Percentiles rank a stretch among this genome's conserved stretches.
Evolutionary conservation across 64 coral and sea anemone genomes (phyloP).

Genomic region (Platygyra sinensis): DNA sequence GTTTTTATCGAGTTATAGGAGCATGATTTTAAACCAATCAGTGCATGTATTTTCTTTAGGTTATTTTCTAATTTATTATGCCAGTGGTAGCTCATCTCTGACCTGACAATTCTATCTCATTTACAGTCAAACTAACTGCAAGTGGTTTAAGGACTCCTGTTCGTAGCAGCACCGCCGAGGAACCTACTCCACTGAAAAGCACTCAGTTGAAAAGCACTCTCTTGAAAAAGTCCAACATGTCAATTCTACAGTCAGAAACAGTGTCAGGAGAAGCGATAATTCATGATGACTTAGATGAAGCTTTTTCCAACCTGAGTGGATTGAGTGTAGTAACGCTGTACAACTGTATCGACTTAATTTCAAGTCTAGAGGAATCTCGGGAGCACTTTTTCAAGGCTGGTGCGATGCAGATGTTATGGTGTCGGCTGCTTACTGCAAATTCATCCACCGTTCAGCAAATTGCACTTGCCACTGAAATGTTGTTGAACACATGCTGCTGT

Average conservation of each 20-base stretch:
- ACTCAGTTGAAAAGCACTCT: background rate
- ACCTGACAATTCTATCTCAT: background rate
- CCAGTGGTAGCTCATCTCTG: too few relatives aligned
- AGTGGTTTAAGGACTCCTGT: conserved; percentile 40
- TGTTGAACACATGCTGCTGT: conserved; percentile 73
- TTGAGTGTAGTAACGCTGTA: conserved; percentile 80
- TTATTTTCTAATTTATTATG: too few relatives aligned
- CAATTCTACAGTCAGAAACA: background rate
- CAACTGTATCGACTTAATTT: conserved; percentile 76
- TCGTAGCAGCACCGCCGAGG: background rate
- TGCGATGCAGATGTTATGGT: conserved; percentile 76
- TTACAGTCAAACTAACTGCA: conserved; percentile 56
- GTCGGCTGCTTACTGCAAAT: conserved; percentile 76
- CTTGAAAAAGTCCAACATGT: background rate
- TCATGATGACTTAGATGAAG: conserved; percentile 91
- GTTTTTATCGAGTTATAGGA: too few relatives aligned
- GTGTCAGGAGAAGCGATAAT: conserved; percentile 48
- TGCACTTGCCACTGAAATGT: conserved; percentile 75
- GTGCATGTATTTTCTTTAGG: background rate
- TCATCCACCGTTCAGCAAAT: conserved; percentile 71
- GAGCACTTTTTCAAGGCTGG: conserved; percentile 73
- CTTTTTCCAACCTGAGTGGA: conserved; percentile 68
- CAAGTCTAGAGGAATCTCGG: conserved; percentile 61
- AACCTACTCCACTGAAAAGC: background rate
- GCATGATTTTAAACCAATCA: too few relatives aligned